phyloP scores from a whole-genome alignment of 1,140 invertebrate species.

The Trigoniulus corallinus region DNA sequence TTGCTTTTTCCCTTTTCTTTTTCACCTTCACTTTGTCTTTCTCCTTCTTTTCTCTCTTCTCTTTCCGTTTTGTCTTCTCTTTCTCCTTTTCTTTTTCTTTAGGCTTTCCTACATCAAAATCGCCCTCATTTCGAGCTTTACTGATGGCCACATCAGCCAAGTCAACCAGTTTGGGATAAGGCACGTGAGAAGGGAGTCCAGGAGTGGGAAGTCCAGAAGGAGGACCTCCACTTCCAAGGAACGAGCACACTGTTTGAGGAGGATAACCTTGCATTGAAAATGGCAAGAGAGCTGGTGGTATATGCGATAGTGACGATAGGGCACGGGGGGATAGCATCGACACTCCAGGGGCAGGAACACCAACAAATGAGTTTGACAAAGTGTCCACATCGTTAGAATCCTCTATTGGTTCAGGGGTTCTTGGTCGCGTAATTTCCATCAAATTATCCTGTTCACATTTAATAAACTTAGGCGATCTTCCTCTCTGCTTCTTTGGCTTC shows the following conservation, averaged over 20 bases:
- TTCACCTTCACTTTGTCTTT: conserved; percentile 7
- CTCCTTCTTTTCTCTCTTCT: conserved; percentile 29
- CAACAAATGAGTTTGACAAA: too few relatives aligned
- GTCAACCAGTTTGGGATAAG: neutral
- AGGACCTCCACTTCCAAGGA: neutral
- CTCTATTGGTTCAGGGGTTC: neutral
- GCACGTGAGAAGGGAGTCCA: neutral
- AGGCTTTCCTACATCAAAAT: conserved; percentile 12
- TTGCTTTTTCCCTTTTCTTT: conserved; percentile 8
- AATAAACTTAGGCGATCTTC: neutral
- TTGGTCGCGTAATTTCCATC: neutral
- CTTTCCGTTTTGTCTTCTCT: conserved; percentile 31
- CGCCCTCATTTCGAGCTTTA: neutral
- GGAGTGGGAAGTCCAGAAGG: neutral
- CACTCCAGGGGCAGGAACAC: too few relatives aligned
- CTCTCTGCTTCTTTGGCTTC: neutral
- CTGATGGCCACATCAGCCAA: neutral
- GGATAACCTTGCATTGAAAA: neutral
- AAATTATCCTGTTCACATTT: neutral
- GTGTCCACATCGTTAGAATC: neutral
- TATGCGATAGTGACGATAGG: neutral
- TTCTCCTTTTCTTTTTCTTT: conserved; percentile 36
- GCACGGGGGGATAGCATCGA: too few relatives aligned
- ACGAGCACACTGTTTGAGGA: too few relatives aligned
- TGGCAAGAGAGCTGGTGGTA: neutral